These are phyloP conservation scores for Aphaenogaster ashmeadi DNA, from an alignment of 1,140 invertebrate species.

Conservation along the genomic window DNA sequence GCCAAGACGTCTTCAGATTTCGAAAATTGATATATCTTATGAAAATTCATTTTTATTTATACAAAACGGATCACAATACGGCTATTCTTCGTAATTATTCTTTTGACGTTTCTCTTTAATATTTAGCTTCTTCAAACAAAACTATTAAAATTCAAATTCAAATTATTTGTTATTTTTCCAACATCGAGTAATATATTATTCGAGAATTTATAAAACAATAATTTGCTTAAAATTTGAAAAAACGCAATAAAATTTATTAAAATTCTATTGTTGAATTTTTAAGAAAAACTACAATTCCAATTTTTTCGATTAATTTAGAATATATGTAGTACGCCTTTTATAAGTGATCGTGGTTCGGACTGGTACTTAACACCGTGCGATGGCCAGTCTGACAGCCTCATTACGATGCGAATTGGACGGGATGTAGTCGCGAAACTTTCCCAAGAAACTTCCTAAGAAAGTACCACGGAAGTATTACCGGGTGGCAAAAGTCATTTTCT, in stretches of 20 bases:
- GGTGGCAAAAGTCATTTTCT: conserved; percentile 48
- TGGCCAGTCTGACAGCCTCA: conserved; percentile 60
- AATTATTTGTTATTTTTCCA: neutral
- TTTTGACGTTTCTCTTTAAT: neutral
- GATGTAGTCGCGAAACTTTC: conserved; percentile 57
- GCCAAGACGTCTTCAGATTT: neutral
- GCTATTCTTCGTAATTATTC: neutral
- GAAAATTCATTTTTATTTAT: neutral
- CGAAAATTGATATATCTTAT: neutral
- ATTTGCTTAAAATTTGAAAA: neutral
- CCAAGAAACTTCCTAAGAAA: conserved; percentile 61
- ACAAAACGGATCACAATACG: neutral
- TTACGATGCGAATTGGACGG: conserved; percentile 63
- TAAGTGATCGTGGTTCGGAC: conserved; percentile 13
- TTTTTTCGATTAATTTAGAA: conserved; percentile 17
- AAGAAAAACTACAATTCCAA: neutral
- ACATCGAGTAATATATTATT: neutral
- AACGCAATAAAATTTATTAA: neutral
- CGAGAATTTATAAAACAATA: neutral
- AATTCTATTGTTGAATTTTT: neutral
- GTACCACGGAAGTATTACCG: conserved; percentile 52
- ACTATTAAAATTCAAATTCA: neutral
- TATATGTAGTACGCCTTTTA: neutral
- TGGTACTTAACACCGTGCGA: conserved; percentile 51
- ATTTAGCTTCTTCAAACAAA: neutral